Percentiles rank a stretch among this genome's conserved stretches.
phyloP scores from a whole-genome alignment of 2,888 invertebrate species.

The Uropetala carovei region DNA sequence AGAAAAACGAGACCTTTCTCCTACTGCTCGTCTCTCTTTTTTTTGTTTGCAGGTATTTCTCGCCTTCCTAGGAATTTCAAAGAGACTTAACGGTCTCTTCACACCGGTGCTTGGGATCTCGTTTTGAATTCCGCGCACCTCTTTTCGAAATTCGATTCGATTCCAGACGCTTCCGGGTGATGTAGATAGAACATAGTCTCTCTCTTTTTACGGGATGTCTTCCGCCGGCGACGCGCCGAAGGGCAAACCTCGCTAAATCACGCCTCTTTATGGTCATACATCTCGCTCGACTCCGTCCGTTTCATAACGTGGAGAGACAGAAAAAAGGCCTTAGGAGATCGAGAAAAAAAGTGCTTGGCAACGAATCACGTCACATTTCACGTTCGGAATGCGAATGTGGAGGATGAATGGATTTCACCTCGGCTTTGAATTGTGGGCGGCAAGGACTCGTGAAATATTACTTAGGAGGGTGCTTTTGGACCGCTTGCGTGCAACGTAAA shows the following conservation, averaged over 20 bases:
- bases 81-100: background rate
- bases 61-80: slow-evolving; percentile 2
- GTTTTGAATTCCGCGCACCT: slow-evolving; percentile 22
- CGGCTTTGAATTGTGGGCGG: background rate
- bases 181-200: background rate
- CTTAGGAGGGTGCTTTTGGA: background rate
- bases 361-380: background rate
- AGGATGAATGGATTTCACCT: background rate
- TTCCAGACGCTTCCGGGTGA: background rate
- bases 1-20: background rate
- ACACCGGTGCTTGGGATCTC: background rate
- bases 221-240: no score
- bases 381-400: background rate
- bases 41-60: background rate
- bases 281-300: background rate
- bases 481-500: background rate
- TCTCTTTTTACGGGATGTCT: background rate
- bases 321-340: background rate
- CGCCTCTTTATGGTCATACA: background rate
- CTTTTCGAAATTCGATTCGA: background rate
- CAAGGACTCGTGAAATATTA: background rate
- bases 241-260: background rate
- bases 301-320: background rate
- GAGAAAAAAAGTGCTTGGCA: background rate
- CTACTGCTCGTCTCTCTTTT: no score